phyloP scores from a whole-genome alignment of 1,140 invertebrate species.

The Lepidotrigona ventralis region DNA sequence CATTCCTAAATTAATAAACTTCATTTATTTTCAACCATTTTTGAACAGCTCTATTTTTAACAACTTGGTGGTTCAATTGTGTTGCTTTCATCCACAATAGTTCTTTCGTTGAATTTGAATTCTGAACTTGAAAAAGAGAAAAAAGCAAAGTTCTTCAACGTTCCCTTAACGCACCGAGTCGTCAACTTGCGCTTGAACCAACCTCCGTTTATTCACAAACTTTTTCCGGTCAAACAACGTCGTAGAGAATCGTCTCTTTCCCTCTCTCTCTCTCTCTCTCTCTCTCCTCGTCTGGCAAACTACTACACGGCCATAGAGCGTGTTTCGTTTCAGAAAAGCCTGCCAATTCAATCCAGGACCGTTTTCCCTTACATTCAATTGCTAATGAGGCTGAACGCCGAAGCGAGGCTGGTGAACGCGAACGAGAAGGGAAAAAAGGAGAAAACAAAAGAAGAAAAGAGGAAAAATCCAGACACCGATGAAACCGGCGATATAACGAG shows the following conservation, averaged over 20 bases:
- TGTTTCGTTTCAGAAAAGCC: slow-evolving; percentile 5
- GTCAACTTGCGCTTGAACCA: neutral
- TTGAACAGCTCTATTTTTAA: too few relatives aligned
- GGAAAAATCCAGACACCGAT: neutral
- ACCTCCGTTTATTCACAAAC: slow-evolving; percentile 1
- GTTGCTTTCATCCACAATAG: too few relatives aligned
- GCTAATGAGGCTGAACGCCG: slow-evolving; percentile 29
- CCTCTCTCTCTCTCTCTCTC: neutral
- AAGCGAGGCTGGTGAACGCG: too few relatives aligned
- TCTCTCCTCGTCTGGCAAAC: neutral
- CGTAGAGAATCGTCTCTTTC: neutral
- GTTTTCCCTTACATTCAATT: slow-evolving; percentile 40
- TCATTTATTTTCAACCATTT: too few relatives aligned
- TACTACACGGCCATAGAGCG: neutral
- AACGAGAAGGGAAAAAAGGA: neutral
- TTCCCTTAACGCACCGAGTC: neutral
- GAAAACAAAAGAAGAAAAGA: neutral
- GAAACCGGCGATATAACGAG: slow-evolving; percentile 36
- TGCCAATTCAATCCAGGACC: slow-evolving; percentile 9
- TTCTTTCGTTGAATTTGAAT: too few relatives aligned
- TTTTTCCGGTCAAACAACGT: slow-evolving; percentile 1
- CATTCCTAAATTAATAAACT: too few relatives aligned
- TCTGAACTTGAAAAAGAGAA: too few relatives aligned
- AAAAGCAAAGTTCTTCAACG: too few relatives aligned
- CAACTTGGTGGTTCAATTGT: too few relatives aligned